Percentiles rank a stretch among this genome's conserved stretches.
Evolutionary conservation across 2,888 invertebrate species (phyloP).

Genomic region (Loripinus fragilis): DNA sequence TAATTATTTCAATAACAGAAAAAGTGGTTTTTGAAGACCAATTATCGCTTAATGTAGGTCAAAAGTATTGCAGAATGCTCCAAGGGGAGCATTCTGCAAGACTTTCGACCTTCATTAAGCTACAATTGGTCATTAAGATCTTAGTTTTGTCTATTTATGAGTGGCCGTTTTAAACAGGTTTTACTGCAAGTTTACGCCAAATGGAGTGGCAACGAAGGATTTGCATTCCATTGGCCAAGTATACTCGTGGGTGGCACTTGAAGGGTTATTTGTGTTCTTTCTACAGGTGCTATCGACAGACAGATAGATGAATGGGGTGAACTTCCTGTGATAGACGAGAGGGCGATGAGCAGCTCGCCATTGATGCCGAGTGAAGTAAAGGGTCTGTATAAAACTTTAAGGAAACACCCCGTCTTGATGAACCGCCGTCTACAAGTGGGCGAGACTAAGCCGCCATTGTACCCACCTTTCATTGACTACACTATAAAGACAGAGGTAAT

Average conservation of each 20-base stretch:
- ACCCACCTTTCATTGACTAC: not conserved
- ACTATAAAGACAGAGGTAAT: not conserved
- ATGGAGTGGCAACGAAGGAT: no score
- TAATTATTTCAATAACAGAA: not conserved
- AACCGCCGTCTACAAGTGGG: constrained; percentile 67
- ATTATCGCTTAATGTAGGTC: no score
- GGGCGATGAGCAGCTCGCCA: not conserved
- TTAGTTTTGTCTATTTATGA: no score
- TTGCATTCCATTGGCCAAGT: no score
- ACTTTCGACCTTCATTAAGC: no score
- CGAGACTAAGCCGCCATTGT: constrained; percentile 54
- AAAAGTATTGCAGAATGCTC: no score
- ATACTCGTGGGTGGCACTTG: no score
- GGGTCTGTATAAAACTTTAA: constrained; percentile 67
- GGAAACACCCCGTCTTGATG: constrained; percentile 67
- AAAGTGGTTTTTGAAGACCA: no score
- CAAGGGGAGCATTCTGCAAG: no score
- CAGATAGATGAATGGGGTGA: not conserved
- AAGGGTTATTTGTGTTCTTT: not conserved
- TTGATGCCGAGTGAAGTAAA: constrained; percentile 40
- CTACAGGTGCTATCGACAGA: not conserved
- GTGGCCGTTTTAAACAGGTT: no score
- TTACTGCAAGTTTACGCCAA: no score
- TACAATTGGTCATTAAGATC: no score
- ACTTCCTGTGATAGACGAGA: not conserved